Conservation (phyloP, 2,888 invertebrate genomes). For the Tethea ocularis region DNA sequence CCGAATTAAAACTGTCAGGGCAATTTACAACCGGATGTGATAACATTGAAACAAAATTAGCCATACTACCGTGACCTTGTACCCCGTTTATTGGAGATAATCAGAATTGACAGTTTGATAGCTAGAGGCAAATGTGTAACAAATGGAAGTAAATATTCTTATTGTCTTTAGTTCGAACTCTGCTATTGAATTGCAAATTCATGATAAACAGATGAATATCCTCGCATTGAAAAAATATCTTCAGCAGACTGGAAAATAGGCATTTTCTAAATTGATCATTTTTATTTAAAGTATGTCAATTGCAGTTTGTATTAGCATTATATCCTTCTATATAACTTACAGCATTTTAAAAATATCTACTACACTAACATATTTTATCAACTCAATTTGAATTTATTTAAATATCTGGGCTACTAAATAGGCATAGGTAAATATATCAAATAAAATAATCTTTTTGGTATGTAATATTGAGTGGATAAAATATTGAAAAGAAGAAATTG, state of each 20-base stretch:
- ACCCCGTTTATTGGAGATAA: conserved; percentile 42
- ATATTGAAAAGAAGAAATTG: conserved; percentile 9
- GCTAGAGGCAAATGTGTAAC: conserved; percentile 45
- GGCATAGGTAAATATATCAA: too few relatives aligned
- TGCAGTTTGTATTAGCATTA: conserved; percentile 32
- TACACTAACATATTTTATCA: neutral
- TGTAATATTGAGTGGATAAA: neutral
- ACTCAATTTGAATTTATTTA: neutral
- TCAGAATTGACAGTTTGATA: conserved; percentile 33
- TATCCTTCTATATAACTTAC: too few relatives aligned
- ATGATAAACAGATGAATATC: conserved; percentile 16
- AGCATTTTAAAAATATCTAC: too few relatives aligned
- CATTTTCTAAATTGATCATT: conserved; percentile 1
- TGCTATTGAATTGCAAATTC: conserved; percentile 32
- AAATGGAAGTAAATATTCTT: conserved; percentile 27
- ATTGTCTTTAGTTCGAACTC: conserved; percentile 29
- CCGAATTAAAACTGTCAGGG: conserved; percentile 15
- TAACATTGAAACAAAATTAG: conserved; percentile 35
- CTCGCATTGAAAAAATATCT: conserved; percentile 11
- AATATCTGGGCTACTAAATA: neutral
- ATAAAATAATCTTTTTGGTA: too few relatives aligned
- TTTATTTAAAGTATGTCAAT: conserved; percentile 26
- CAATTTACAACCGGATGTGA: conserved; percentile 25
- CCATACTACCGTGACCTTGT: conserved; percentile 40
- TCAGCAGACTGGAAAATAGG: conserved; percentile 7